Base-by-base conservation (phyloP, 1,140 invertebrate genomes). In the Pentalonia nigronervosa region DNA sequence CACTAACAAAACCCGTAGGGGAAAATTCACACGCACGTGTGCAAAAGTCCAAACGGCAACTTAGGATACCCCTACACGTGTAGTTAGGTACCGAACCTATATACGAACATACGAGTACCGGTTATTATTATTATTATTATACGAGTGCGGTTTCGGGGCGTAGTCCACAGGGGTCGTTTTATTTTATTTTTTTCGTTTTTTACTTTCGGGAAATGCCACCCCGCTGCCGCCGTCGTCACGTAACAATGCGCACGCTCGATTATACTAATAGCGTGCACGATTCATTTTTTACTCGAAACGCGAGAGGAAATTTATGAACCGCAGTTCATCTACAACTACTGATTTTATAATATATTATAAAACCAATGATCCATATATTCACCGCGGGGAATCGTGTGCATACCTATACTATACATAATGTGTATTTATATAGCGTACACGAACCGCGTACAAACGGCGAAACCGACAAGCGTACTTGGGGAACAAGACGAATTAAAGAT, bases 101-200 rank as follows among this genome's bases (percentile, higher is more conserved):
- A n/a, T n/a, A 76, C 60, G 14, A 76, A 76, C 60, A 41, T 41
- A n/a, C 60, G 60, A 2, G n/a, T 9, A 76, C n/a, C 60, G 60
- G 1, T 7, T 67, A 67, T 30, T 30, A 67, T 60, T 56, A 56
- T 60, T 60, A 14, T 67, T 67, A 67, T 67, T 67, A 67, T 3
- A n/a, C 0, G 60, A 76, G 30, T n/a, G 60, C 4, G 60, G 60
- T 76, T n/a, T 76, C 30, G n/a, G 60, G 60, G 60, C 60, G 60
- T 76, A 76, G 60, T 76, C 60, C 30, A 76, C n/a, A 7, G 30
- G 14, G 60, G 60, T 76, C n/a, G 30, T 76, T 76, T n/a, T n/a
- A 76, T n/a, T n/a, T 67, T 67, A 67, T 67, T 67, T 67, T 76
- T 76, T 76, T 34, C 60, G 60, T 76, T 67, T 76, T 67, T 34